phyloP scores from a whole-genome alignment of 37 sponge, comb jelly and placozoan species.

The Cliona cf. orientalis region DNA sequence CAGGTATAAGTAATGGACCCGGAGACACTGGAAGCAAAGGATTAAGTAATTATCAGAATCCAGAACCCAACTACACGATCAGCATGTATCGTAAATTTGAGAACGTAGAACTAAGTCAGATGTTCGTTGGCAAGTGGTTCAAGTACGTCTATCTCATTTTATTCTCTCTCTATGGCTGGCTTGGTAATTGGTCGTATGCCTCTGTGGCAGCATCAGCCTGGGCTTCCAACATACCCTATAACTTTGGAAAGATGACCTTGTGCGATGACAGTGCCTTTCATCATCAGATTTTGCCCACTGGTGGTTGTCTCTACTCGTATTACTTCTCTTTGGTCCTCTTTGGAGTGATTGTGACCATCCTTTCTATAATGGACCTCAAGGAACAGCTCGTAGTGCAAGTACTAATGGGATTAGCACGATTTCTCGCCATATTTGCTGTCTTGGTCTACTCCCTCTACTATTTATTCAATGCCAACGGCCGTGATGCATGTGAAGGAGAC shows the following conservation, averaged over 20 bases:
- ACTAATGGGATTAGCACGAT: slow-evolving; percentile 75
- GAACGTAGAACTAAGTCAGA: slow-evolving; percentile 69
- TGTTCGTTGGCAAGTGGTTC: slow-evolving; percentile 60
- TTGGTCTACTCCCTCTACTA: slow-evolving; percentile 65
- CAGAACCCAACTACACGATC: slow-evolving; percentile 68
- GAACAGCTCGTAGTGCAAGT: slow-evolving; percentile 87
- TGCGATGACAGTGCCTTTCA: slow-evolving; percentile 75
- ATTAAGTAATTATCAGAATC: too few relatives aligned
- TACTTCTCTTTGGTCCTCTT: slow-evolving; percentile 79
- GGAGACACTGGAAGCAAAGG: too few relatives aligned
- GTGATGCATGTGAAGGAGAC: slow-evolving; percentile 10
- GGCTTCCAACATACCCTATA: slow-evolving; percentile 86
- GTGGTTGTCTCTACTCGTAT: slow-evolving; percentile 64
- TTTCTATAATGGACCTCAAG: slow-evolving; percentile 78
- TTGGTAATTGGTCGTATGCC: slow-evolving; percentile 60
- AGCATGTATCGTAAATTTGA: slow-evolving; percentile 72
- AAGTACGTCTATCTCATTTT: slow-evolving; percentile 72
- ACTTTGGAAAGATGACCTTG: slow-evolving; percentile 36
- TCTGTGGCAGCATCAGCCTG: slow-evolving; percentile 90
- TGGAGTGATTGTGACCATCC: slow-evolving; percentile 64
- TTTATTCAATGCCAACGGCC: slow-evolving; percentile 6
- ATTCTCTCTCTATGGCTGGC: slow-evolving; percentile 64
- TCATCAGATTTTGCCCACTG: slow-evolving; percentile 31
- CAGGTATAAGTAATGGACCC: too few relatives aligned
- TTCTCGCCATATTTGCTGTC: slow-evolving; percentile 67